Conservation (phyloP, 2,888 invertebrate species). For the Aphodius granarius region DNA sequence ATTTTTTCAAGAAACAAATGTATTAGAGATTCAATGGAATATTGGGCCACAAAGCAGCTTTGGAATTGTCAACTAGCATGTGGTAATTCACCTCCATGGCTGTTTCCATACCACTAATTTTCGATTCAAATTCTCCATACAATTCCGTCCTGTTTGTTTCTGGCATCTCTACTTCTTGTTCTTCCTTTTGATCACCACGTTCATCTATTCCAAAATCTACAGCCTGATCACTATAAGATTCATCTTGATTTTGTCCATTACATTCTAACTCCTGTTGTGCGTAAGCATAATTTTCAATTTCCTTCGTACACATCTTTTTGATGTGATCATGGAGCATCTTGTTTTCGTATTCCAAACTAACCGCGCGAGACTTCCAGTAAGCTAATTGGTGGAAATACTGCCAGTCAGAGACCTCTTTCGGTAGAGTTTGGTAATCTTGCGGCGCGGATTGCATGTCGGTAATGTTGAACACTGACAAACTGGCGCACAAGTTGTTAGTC, state of each 20-base stretch:
- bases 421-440: constrained; percentile 16
- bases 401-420: constrained; percentile 49
- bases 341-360: constrained; percentile 62
- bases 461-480: constrained; percentile 41
- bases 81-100: constrained; percentile 69
- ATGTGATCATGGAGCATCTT: constrained; percentile 58
- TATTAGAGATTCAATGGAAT: constrained; percentile 44
- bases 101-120: constrained; percentile 74
- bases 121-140: constrained; percentile 68
- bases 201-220: constrained; percentile 9
- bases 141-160: constrained; percentile 50
- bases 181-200: neutral
- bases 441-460: constrained; percentile 40
- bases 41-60: constrained; percentile 71
- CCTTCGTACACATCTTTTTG: constrained; percentile 45
- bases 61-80: constrained; percentile 60
- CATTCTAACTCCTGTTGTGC: constrained; percentile 43
- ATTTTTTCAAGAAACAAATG: too few species aligned
- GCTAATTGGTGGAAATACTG: constrained; percentile 62
- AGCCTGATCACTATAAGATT: constrained; percentile 13
- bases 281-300: constrained; percentile 40
- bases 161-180: constrained; percentile 29
- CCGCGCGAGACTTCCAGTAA: constrained; percentile 64
- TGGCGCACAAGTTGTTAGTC: constrained; percentile 40
- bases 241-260: constrained; percentile 55